Percentiles rank a stretch among this genome's conserved stretches.
Conservation (phyloP, 2,888 invertebrate genomes). For the Drosophila mettleri region DNA sequence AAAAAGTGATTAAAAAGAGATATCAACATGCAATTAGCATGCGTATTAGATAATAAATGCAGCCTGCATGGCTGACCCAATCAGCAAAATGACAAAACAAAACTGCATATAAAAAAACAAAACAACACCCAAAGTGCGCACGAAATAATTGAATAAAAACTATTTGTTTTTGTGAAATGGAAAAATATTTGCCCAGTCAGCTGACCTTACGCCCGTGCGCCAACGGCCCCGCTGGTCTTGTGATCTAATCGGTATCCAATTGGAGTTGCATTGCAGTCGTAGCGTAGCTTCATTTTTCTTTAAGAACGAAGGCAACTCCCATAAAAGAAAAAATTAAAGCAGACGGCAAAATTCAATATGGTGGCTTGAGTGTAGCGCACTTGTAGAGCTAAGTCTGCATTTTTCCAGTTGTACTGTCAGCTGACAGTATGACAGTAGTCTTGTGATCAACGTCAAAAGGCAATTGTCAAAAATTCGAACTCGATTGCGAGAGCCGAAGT, state of each 20-base stretch:
- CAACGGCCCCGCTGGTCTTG: conserved; percentile 57
- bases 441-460: conserved; percentile 79
- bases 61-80: conserved; percentile 20
- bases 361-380: conserved; percentile 38
- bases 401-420: conserved; percentile 69
- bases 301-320: conserved; percentile 6
- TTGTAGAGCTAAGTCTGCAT: conserved; percentile 40
- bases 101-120: conserved; percentile 3
- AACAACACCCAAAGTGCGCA: conserved; percentile 48
- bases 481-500: conserved; percentile 62
- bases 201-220: conserved; percentile 61
- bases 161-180: conserved; percentile 17
- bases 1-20: conserved; percentile 53
- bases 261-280: not conserved
- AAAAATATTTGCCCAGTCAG: conserved; percentile 61
- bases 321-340: not conserved
- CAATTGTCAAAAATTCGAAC: conserved; percentile 77
- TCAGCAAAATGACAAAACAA: conserved; percentile 14
- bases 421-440: conserved; percentile 80
- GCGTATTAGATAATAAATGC: conserved; percentile 70
- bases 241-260: conserved; percentile 42
- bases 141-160: conserved; percentile 15
- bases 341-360: conserved; percentile 57
- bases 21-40: conserved; percentile 35
- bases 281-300: not conserved